Percentiles rank a stretch among this genome's conserved stretches.
phyloP scores from a whole-genome alignment of 53 echinoderm and acorn worm genomes.

The Astropecten irregularis region DNA sequence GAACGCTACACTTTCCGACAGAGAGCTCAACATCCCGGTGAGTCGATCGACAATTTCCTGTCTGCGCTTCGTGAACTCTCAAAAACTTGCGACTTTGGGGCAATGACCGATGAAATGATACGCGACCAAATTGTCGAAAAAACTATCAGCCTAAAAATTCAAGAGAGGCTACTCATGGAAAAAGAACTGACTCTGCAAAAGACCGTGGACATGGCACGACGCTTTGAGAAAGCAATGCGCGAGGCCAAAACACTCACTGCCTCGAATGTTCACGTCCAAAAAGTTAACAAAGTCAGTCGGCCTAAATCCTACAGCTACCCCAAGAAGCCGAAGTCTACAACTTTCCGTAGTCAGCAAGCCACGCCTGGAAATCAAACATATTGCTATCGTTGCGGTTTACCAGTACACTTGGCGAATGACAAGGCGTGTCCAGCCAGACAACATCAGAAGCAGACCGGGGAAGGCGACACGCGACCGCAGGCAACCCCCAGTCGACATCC shows the following conservation, averaged over 20 bases:
- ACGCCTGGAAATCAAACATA: not conserved
- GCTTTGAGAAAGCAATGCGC: slow-evolving; percentile 1
- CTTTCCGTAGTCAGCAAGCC: too few species aligned
- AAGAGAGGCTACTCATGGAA: slow-evolving; percentile 37
- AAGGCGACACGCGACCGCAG: not conserved
- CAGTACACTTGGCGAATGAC: slow-evolving; percentile 35
- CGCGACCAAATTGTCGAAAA: slow-evolving; percentile 23
- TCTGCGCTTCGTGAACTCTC: slow-evolving; percentile 41
- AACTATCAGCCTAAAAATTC: not conserved
- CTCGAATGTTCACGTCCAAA: not conserved
- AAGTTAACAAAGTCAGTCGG: not conserved
- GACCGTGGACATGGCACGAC: slow-evolving; percentile 2
- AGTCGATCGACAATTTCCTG: slow-evolving; percentile 37
- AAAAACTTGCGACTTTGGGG: slow-evolving; percentile 28
- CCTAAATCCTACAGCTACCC: not conserved
- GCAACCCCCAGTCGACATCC: not conserved
- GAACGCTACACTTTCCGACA: slow-evolving; percentile 59
- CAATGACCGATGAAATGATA: too few species aligned
- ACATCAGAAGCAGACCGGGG: not conserved
- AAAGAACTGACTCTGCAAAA: slow-evolving; percentile 46
- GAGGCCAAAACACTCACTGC: slow-evolving; percentile 24
- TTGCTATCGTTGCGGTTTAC: slow-evolving; percentile 36
- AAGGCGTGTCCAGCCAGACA: slow-evolving; percentile 17
- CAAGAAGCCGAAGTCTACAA: not conserved
- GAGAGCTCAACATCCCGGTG: slow-evolving; percentile 15